Base-by-base conservation (phyloP, 2,113 vertebrate genomes). In the Elgaria multicarinata region DNA sequence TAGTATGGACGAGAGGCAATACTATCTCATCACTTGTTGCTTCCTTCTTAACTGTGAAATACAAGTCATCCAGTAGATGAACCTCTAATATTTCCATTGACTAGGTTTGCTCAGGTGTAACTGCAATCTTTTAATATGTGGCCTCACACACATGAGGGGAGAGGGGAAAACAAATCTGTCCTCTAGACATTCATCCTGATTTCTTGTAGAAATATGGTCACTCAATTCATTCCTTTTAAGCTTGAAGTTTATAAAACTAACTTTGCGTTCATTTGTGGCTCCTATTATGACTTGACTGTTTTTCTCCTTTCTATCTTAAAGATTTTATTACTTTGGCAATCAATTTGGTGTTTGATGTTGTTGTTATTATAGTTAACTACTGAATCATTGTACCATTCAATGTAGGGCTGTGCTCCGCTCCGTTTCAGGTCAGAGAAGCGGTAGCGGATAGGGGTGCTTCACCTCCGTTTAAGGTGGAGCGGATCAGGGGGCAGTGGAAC, bases 1-100 rank as follows among this genome's bases (percentile, higher is more conserved):
- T 14, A 24, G 12, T 33, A 31, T 10, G 4, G 24, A 1, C 5
- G 0, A 1, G 7, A 33, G 13, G 20, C 67, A 58, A 36, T 13
- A 8, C 4, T 10, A 22, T 69, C 26, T 76, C 72, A 53, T 76
- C 72, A 53, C 26, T 16, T 39, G 39, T 28, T 1, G 6, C 58
- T 2, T 67, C 74, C 76, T n/a, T 28, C 46, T 12, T 0, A 0
- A 50, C 16, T 64, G 55, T 28, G 12, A 42, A n/a, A 81, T 50
- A 26, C 33, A 7, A 79, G 39, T 53, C 39, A 26, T 62, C 53
- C 36, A 20, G 72, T 22, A 13, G 46, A 44, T 81, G 36, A 66
- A 75, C 67, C 80, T 74, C 22, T 39, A 46, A 62, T 20, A 28
- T 18, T 75, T 14, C 55, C 50, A 55, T 10, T 8, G 13, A 36